A percentile compares a stretch with the other conserved stretches of the same genome.
Conservation (phyloP, 1,140 invertebrate genomes). For the Zelostemma sp. region DNA sequence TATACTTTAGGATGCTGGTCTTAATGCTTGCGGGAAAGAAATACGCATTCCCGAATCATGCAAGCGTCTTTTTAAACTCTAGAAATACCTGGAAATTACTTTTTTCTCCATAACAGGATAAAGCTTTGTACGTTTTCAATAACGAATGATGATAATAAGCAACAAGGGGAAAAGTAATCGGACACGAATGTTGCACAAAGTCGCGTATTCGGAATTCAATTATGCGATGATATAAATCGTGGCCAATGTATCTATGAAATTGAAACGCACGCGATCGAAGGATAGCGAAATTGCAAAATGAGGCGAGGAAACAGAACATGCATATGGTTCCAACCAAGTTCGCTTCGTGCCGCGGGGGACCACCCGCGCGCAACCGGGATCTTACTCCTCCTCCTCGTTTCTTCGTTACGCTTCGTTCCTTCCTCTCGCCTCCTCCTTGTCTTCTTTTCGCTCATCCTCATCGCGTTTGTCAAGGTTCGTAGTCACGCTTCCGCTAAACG, state of each 20-base stretch:
- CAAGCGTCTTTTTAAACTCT: too few relatives aligned
- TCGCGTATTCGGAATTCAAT: constrained; percentile 9
- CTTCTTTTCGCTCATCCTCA: constrained; percentile 40
- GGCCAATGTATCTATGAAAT: constrained; percentile 4
- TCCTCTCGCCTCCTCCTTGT: constrained; percentile 29
- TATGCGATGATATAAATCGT: constrained; percentile 1
- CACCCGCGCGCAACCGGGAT: constrained; percentile 62
- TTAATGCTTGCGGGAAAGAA: too few relatives aligned
- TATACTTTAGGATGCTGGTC: too few relatives aligned
- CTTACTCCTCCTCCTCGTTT: constrained; percentile 44
- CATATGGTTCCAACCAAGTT: constrained; percentile 41
- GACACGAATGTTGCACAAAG: not conserved
- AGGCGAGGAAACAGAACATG: constrained; percentile 44
- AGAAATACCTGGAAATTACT: too few relatives aligned
- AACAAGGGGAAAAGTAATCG: not conserved
- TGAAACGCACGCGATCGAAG: constrained; percentile 14
- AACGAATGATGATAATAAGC: too few relatives aligned
- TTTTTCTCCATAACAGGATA: too few relatives aligned
- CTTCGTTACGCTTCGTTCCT: constrained; percentile 33
- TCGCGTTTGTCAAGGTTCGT: constrained; percentile 41
- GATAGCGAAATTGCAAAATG: constrained; percentile 35
- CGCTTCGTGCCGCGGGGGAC: constrained; percentile 58
- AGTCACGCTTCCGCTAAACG: constrained; percentile 48
- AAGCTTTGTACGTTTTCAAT: too few relatives aligned
- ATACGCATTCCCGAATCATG: too few relatives aligned